These are phyloP conservation scores for Saguinus midas DNA, from an alignment of 2,113 vertebrate genomes.

Conservation along the genomic window DNA sequence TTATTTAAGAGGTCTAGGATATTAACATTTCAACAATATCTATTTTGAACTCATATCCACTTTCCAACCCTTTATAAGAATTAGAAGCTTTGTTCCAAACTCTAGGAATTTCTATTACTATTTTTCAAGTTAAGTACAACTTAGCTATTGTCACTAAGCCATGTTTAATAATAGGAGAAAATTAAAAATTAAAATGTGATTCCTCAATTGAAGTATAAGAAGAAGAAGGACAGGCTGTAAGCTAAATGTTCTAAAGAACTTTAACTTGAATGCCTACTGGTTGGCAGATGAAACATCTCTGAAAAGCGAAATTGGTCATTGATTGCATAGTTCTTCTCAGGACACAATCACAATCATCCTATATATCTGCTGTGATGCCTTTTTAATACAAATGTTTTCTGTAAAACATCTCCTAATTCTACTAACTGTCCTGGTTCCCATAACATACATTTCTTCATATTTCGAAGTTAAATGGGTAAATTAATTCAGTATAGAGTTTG, in stretches of 20 bases:
- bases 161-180: constrained; percentile 20
- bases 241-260: neutral
- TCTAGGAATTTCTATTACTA: neutral
- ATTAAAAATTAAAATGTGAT: constrained; percentile 19
- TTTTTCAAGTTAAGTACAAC: constrained; percentile 28
- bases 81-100: constrained; percentile 15
- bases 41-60: neutral
- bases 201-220: neutral
- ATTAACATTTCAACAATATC: constrained; percentile 47
- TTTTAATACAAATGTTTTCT: neutral
- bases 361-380: neutral
- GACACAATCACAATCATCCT: neutral
- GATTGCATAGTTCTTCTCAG: neutral
- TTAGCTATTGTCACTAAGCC: constrained; percentile 6
- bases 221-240: constrained; percentile 17
- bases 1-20: neutral
- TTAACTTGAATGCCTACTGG: neutral
- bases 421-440: neutral
- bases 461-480: neutral
- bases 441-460: neutral
- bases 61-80: constrained; percentile 52
- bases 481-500: neutral
- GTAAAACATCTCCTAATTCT: neutral
- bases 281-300: neutral
- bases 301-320: neutral